Conservation (phyloP, 2,888 invertebrate genomes). For the Noctua fimbriata region DNA sequence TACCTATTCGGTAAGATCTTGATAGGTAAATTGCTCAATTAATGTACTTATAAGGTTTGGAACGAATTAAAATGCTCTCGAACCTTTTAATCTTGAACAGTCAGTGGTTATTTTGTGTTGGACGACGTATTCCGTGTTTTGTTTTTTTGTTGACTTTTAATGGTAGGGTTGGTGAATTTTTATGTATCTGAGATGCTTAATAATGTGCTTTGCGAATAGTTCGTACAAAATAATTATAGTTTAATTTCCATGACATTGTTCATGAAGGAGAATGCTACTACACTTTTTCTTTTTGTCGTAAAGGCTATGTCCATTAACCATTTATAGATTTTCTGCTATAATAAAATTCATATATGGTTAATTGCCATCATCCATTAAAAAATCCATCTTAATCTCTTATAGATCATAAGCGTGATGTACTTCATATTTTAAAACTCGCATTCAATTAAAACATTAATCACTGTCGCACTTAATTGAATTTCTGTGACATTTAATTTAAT, state of each 20-base stretch:
- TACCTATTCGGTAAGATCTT: constrained; percentile 57
- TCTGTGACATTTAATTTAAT: constrained; percentile 56
- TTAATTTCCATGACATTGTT: constrained; percentile 12
- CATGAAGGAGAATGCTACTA: constrained; percentile 7
- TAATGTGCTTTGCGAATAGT: constrained; percentile 11
- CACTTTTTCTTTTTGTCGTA: neutral
- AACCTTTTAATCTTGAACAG: constrained; percentile 34
- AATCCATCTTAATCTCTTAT: constrained; percentile 11
- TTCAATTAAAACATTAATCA: constrained; percentile 56
- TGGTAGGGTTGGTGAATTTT: constrained; percentile 5
- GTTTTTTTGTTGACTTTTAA: constrained; percentile 24
- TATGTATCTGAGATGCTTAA: constrained; percentile 16
- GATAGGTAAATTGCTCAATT: constrained; percentile 66
- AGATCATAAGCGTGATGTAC: constrained; percentile 18
- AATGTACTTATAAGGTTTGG: constrained; percentile 50
- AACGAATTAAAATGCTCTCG: constrained; percentile 28
- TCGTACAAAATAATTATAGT: constrained; percentile 22
- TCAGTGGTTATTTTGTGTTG: constrained; percentile 22
- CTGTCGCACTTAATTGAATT: constrained; percentile 55
- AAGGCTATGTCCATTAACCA: neutral
- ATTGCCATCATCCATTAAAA: constrained; percentile 29
- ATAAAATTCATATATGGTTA: constrained; percentile 7
- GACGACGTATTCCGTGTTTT: neutral
- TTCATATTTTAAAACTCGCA: constrained; percentile 8
- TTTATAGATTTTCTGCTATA: constrained; percentile 1